Evolutionary conservation across 2,888 invertebrate species (phyloP).

Genomic region (Drepanosiphum platanoidis): DNA sequence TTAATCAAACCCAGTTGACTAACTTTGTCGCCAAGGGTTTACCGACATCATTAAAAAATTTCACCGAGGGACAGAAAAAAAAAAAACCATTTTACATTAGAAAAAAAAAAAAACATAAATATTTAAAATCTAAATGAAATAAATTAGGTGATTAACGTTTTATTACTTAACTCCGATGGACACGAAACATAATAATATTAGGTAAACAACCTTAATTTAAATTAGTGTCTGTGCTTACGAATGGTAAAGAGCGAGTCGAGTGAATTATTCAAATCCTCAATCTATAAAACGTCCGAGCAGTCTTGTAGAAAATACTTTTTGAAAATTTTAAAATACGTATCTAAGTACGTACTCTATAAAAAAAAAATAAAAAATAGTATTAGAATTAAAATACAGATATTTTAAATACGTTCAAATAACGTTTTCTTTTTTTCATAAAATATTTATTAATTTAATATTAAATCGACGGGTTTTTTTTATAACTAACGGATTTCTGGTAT

Average conservation of each 20-base stretch:
- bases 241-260: background rate
- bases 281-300: no score
- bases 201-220: background rate
- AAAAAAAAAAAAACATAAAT: background rate
- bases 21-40: slow-evolving; percentile 10
- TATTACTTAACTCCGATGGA: background rate
- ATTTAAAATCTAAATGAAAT: background rate
- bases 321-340: no score
- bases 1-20: slow-evolving; percentile 46
- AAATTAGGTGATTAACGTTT: background rate
- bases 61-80: background rate
- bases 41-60: slow-evolving; percentile 19
- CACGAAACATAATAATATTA: background rate
- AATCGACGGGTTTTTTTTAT: no score
- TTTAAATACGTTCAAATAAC: no score
- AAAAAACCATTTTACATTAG: background rate
- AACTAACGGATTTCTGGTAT: no score
- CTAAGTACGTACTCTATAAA: no score
- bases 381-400: no score
- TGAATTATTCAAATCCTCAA: background rate
- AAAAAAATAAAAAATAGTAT: no score
- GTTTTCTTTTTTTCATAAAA: no score
- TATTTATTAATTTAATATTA: no score
- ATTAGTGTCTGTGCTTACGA: background rate
- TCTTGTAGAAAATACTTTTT: no score